These are phyloP conservation scores for Hirtodrosophila histrioides DNA, from an alignment of 2,888 invertebrate species.

Conservation along the genomic window DNA sequence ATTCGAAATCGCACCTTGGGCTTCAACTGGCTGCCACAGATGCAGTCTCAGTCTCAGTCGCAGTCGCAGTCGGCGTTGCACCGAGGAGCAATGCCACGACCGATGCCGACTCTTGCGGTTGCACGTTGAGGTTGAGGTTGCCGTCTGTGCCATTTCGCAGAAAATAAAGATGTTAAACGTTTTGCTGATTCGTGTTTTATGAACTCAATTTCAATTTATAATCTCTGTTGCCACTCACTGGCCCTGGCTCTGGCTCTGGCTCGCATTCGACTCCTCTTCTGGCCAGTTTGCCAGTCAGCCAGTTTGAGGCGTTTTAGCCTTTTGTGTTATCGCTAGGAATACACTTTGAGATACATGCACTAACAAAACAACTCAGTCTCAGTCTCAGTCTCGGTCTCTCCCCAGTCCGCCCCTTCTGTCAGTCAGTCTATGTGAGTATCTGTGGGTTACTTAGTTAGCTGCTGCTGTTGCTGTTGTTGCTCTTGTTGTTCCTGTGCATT, in stretches of 20 bases:
- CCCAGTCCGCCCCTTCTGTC: constrained; percentile 33
- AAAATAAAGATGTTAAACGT: constrained; percentile 82
- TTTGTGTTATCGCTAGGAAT: constrained; percentile 73
- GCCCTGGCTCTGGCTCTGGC: constrained; percentile 31
- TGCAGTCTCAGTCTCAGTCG: constrained; percentile 25
- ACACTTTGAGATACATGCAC: constrained; percentile 68
- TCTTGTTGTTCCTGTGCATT: constrained; percentile 59
- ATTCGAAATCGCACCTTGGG: constrained; percentile 77
- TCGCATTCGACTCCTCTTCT: constrained; percentile 8
- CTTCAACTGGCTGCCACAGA: constrained; percentile 40
- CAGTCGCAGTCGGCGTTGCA: constrained; percentile 14
- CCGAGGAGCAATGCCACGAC: constrained; percentile 34
- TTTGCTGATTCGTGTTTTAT: constrained; percentile 83
- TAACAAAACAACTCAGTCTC: constrained; percentile 48
- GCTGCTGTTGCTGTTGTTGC: constrained; percentile 34
- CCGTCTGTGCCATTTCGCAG: constrained; percentile 72
- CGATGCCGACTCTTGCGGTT: constrained; percentile 62
- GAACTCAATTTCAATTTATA: constrained; percentile 83
- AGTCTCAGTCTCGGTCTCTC: constrained; percentile 9
- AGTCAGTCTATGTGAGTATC: constrained; percentile 60
- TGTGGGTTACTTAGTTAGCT: constrained; percentile 74
- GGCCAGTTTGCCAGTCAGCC: constrained; percentile 22
- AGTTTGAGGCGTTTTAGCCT: constrained; percentile 74
- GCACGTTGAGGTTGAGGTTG: constrained; percentile 46
- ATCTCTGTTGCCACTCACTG: constrained; percentile 80